Evolutionary conservation across 2,888 invertebrate genomes (phyloP), one percentile per base, ranked within the genome.

Genomic region (Heliconius ismenius): DNA sequence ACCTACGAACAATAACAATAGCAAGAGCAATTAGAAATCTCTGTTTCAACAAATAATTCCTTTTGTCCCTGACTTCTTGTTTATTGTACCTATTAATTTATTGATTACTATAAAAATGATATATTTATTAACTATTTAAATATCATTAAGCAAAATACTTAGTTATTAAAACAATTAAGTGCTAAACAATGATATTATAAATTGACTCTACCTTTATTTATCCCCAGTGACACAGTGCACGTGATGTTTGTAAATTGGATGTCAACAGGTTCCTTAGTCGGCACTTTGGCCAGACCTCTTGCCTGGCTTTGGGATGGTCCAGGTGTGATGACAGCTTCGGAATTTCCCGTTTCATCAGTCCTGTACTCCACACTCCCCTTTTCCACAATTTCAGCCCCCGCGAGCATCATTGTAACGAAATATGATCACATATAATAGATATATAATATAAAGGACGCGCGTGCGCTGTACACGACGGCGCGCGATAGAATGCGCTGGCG

Each of bases 161-260:
- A 3, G 54, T 54, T 54, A 54, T 54, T 54, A 21, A 54, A 21
- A 54, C 54, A 54, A 54, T 54, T 3, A 21, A 24, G 24, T 24
- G 13, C 24, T 24, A 39, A 62, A 36, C n/a, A 36, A 39, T 69
- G 11, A 7, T 7, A 15, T 72, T 15, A 1, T 32, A 39, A 24
- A 73, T 11, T 39, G 10, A 39, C 39, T 11, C 26, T 24, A 97
- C 97, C 97, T 95, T 96, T 96, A 84, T 95, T 95, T 82, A 96
- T 95, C 81, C 97, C 97, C 78, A 96, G 91, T 60, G 95, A 95
- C 26, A 97, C 97, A 0, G 95, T 96, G 85, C 96, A 97, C 0
- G 95, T 95, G 80, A 98, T 95, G 85, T 97, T 95, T 78, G 96
- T 96, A 88, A 97, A 97, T 81, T 95, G 95, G 80, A 98, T 95